These are phyloP conservation scores for Phenganax marumi DNA, from an alignment of 92 coral and sea anemone species.

Conservation along the genomic window DNA sequence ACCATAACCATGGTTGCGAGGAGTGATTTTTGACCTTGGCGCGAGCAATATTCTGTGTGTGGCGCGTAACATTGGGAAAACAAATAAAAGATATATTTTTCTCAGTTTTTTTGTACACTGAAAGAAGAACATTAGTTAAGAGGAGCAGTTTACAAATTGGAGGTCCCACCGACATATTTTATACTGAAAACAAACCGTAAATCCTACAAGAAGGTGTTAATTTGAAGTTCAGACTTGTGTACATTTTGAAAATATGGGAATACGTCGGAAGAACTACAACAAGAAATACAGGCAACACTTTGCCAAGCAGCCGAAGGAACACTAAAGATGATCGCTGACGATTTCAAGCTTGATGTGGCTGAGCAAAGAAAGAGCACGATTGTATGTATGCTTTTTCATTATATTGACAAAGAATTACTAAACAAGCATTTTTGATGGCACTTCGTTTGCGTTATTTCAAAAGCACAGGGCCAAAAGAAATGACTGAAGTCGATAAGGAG, in stretches of 20 bases:
- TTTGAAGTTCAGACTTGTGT: neutral
- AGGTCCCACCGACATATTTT: constrained; percentile 9
- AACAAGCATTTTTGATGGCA: neutral
- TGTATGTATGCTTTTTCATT: neutral
- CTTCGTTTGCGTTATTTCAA: constrained; percentile 6
- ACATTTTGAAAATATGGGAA: neutral
- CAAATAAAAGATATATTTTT: no score
- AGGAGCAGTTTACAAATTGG: constrained; percentile 1
- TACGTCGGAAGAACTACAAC: neutral
- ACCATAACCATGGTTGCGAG: no score
- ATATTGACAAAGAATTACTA: neutral
- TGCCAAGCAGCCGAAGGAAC: neutral
- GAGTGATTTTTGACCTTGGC: no score
- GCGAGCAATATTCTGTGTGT: no score
- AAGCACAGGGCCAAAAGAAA: neutral
- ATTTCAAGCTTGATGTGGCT: neutral
- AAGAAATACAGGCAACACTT: neutral
- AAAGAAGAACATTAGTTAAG: no score
- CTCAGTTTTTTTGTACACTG: no score
- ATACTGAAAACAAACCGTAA: no score
- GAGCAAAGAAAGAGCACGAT: neutral
- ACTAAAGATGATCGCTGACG: constrained; percentile 4
- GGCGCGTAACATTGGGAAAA: no score
- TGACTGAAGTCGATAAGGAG: constrained; percentile 3
- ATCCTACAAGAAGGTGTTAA: neutral